Base-by-base conservation (phyloP, 2,888 invertebrate species). In the Osmoderma eremita region DNA sequence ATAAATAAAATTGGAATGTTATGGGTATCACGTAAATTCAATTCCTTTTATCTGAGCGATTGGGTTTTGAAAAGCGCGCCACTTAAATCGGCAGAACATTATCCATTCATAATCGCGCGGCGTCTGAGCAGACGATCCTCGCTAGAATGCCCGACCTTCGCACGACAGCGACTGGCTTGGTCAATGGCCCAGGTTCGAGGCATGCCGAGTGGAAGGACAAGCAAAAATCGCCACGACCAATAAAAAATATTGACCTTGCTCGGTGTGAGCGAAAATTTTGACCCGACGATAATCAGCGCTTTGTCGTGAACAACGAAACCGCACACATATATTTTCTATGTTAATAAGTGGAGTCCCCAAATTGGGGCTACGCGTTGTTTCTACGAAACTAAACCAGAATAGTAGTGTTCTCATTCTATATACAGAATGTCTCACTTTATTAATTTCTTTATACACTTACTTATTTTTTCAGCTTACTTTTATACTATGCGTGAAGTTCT, bases 101-200 rank as follows among this genome's bases (percentile, higher is more conserved):
- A 18, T 24, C 53, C 63, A 63, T 63, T 63, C 63, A 63, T 53
- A 63, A 51, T 63, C 41, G 63, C 41, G 63, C 63, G 63, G 42
- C 41, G 63, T 42, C 63, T 24, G 63, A 63, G 63, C n/a, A 51
- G 63, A 63, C 51, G 63, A 24, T 41, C 20, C 63, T 39, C 13
- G 36, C n/a, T n/a, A n/a, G n/a, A 36, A 51, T 48, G 45, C 36
- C 45, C 63, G 67, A 67, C 72, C 70, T 70, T 73, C 71, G 73
- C 63, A 69, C 72, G 70, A 70, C 63, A 66, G 68, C 63, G 65
- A 65, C 65, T 65, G 30, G 77, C 76, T 75, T 80, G 80, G 81
- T 79, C 81, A 78, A 82, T 84, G 83, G 72, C 83, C 81, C 82
- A 69, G 45, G 58, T 45, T 30, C 56, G 58, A 18, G 30, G 30